Base-by-base conservation (phyloP, 1,140 invertebrate species). In the Octopus sinensis region DNA sequence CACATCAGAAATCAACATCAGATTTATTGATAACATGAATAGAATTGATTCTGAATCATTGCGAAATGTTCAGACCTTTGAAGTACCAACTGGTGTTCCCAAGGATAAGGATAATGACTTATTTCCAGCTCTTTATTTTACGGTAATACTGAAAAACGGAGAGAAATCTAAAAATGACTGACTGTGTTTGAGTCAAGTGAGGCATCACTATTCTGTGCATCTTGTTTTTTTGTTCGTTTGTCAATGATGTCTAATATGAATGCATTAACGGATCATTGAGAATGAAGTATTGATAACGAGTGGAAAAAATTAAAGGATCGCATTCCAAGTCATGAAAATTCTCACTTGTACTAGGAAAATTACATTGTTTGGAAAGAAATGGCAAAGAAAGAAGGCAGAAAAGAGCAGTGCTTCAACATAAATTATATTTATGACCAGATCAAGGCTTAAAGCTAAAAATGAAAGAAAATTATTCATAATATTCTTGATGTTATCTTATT, bases 241-340 rank as follows among this genome's bases (percentile, higher is more conserved):
- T n/a, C 62, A n/a, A n/a, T 12, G 62, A 68, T 68, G 62, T 68
- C 62, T 68, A 68, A 68, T 68, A n/a, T 68, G 62, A 68, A n/a
- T 68, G 62, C n/a, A 68, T 68, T 68, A 68, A 68, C 62, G 1
- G 3, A 3, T 68, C 62, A 68, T 68, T n/a, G 12, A 68, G 62
- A n/a, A 68, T 68, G 62, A n/a, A 68, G 62, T 68, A 68, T 68
- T 68, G 62, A 68, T 12, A 68, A 68, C 12, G 62, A 3, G 12
- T 68, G 62, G 62, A 68, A n/a, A 68, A 68, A 68, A 68, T 68
- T 68, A 68, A 68, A 68, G 62, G 62, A 68, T 68, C 62, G 62
- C 62, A 68, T 68, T 68, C 62, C 62, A 68, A 68, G 62, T 68
- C 62, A 68, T 68, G 62, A 68, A 68, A 68, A 68, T 68, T 68